Percentiles rank a stretch among this genome's conserved stretches.
phyloP scores from a whole-genome alignment of 2,113 vertebrate genomes.

The Malaclemys terrapin region DNA sequence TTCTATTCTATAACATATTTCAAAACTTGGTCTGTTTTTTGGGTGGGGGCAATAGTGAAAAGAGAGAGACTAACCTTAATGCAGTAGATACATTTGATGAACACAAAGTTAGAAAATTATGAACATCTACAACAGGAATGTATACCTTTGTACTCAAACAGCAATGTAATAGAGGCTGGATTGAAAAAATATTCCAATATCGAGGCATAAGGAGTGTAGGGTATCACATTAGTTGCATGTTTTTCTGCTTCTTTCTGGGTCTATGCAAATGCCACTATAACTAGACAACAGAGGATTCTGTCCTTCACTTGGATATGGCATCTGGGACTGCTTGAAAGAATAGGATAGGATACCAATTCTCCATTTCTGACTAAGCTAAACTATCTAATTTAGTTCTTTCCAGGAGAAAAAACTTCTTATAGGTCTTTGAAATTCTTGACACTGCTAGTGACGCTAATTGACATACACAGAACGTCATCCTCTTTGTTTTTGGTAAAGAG shows the following conservation, averaged over 20 bases:
- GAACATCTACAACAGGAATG: no score
- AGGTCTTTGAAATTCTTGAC: constrained; percentile 56
- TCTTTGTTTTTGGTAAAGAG: not conserved
- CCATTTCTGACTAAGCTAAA: constrained; percentile 65
- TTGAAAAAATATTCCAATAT: no score
- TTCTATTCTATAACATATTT: no score
- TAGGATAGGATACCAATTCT: constrained; percentile 26
- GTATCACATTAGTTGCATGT: no score
- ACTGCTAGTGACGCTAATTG: constrained; percentile 49
- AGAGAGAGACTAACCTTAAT: no score
- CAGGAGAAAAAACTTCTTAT: constrained; percentile 63
- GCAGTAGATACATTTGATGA: no score
- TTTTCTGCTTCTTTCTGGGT: not conserved
- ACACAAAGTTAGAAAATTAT: no score
- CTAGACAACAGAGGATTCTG: not conserved
- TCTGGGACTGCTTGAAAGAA: constrained; percentile 53
- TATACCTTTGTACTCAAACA: no score
- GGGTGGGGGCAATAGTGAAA: no score
- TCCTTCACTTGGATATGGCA: not conserved
- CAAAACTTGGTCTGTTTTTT: no score
- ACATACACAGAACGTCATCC: not conserved
- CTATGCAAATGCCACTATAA: not conserved
- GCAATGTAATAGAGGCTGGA: no score
- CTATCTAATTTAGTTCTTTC: constrained; percentile 64
- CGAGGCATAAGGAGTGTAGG: no score